Evolutionary conservation across 2,113 vertebrate species (phyloP), one percentile per base, ranked within the genome.

Genomic region (Leptobrachium leishanense): DNA sequence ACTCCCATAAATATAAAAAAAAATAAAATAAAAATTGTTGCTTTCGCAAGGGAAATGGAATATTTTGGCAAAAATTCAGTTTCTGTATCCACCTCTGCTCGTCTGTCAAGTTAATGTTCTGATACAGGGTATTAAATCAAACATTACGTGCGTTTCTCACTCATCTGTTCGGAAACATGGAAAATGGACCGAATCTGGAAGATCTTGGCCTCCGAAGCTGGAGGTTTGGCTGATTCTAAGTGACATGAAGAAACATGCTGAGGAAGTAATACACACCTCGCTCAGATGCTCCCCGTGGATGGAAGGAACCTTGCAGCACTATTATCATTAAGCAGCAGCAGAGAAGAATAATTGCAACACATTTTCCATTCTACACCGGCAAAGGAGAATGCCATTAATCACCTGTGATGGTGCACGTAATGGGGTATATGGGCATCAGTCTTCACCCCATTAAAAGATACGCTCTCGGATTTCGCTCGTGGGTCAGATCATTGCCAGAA

Each of bases 351-450:
- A 66, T 80, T 80, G 63, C 65, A 73, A 44, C 63, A 68, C 70
- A 77, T 6, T 73, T 79, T 79, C 63, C 70, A 67, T 10, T 13
- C 39, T 72, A 59, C 70, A 79, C 53, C 50, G 72, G 68, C 46
- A 67, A 77, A 70, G 69, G 65, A 55, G 63, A 66, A 63, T 6
- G 3, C 62, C 41, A 72, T 79, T 72, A 79, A 72, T 72, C 77
- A 79, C 11, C 59, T 66, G 59, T 40, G 46, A 31, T 72, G 13
- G 67, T 40, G 6, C 41, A 79, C 40, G 68, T 72, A 59, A 72
- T 65, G 46, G 59, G 76, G 46, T 55, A 65, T 72, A 54, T 72
- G 69, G 43, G 9, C 44, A 79, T 79, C 57, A 79, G 9, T 72
- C 76, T 55, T 65, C 69, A 72, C 68, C 59, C 76, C 76, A 79